A percentile compares a stretch with the other conserved stretches of the same genome.
Conservation (phyloP, 2,113 vertebrate genomes). For the Chrysemys picta region DNA sequence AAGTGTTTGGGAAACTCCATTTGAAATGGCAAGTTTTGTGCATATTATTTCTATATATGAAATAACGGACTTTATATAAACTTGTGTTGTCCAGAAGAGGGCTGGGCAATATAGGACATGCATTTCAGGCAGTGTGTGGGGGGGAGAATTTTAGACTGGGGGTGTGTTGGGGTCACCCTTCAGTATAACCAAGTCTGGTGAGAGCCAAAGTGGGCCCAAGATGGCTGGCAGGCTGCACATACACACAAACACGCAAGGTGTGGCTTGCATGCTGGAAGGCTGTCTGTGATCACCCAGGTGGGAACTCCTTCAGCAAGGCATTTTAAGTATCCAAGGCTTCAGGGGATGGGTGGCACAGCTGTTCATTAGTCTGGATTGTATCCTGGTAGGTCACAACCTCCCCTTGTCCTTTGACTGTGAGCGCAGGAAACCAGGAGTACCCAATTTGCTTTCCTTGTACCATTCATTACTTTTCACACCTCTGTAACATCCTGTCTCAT, state of each 20-base stretch:
- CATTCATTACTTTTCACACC: not conserved
- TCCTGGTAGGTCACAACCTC: not conserved
- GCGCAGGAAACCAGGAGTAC: not conserved
- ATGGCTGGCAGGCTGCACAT: not conserved
- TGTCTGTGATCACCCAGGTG: not conserved
- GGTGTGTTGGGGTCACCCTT: not conserved
- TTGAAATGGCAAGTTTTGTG: no score
- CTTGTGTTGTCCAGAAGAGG: not conserved
- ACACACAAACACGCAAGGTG: not conserved
- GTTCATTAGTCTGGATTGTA: not conserved
- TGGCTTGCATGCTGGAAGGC: not conserved
- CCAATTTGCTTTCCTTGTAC: not conserved
- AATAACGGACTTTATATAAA: not conserved
- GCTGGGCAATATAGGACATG: not conserved
- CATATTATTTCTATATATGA: not conserved
- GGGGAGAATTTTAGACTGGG: not conserved
- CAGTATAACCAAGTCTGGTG: not conserved
- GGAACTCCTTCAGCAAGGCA: no score
- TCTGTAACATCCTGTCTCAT: not conserved
- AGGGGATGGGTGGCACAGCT: not conserved
- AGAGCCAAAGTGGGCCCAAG: not conserved
- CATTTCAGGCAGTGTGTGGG: not conserved
- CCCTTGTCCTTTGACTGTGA: not conserved
- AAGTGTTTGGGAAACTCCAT: no score
- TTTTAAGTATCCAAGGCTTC: not conserved